Evolutionary conservation across 2,113 vertebrate genomes (phyloP).

Genomic region (Casuarius casuarius): DNA sequence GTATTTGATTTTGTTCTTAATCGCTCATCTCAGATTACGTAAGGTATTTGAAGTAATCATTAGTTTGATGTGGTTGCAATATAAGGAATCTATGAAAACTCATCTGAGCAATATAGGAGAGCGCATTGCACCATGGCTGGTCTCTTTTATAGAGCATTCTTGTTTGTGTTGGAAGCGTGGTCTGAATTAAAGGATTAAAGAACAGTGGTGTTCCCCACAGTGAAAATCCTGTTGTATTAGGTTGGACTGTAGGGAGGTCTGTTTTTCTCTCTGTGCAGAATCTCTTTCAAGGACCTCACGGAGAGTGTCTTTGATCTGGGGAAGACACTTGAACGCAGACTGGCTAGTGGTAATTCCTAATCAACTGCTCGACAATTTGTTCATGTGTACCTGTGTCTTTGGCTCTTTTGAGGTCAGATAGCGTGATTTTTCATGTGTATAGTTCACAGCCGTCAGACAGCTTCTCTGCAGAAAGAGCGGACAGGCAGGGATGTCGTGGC

Average conservation of each 20-base stretch:
- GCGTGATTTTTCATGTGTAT: not conserved
- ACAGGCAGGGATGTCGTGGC: too few relatives aligned
- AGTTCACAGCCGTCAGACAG: not conserved
- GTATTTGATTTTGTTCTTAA: not conserved
- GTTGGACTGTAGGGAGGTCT: not conserved
- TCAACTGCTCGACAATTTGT: not conserved
- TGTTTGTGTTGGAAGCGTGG: not conserved
- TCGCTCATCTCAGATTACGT: not conserved
- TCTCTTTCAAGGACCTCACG: not conserved
- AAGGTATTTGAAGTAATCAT: not conserved
- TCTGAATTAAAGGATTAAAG: not conserved
- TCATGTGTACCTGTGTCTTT: not conserved
- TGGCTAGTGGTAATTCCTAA: not conserved
- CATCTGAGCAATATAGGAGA: not conserved
- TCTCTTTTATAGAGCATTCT: not conserved
- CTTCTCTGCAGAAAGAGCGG: not conserved
- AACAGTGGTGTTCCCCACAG: not conserved
- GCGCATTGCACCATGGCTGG: not conserved
- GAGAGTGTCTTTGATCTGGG: not conserved
- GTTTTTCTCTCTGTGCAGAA: not conserved
- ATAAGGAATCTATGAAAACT: not conserved
- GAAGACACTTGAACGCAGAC: not conserved
- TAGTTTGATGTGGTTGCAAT: not conserved
- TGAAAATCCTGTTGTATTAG: not conserved
- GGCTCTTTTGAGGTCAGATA: not conserved